phyloP scores from a whole-genome alignment of 37 sponge, comb jelly and placozoan genomes.

The Hormiphora californensis region DNA sequence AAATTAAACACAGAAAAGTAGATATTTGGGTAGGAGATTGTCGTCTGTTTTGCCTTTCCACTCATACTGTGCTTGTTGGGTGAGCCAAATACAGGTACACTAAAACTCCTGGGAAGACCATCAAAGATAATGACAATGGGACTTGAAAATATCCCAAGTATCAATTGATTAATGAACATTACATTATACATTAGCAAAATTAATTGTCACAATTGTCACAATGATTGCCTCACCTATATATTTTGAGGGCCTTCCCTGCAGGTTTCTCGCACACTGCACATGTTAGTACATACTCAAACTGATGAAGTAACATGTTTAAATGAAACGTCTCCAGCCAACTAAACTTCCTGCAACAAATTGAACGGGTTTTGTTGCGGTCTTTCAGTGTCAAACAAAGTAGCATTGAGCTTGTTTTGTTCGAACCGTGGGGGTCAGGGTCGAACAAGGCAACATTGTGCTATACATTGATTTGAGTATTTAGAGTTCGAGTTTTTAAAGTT shows the following conservation, averaged over 20 bases:
- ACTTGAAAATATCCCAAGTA: background rate
- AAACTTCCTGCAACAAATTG: conserved; percentile 15
- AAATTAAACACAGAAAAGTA: conserved; percentile 45
- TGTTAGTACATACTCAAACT: background rate
- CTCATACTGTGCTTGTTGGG: conserved; percentile 43
- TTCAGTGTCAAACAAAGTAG: background rate
- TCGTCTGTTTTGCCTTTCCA: conserved; percentile 6
- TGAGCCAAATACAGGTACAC: conserved; percentile 29
- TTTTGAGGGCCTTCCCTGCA: conserved; percentile 24
- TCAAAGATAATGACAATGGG: background rate
- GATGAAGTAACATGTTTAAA: conserved; percentile 43
- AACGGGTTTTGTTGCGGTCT: background rate
- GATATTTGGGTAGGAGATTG: conserved; percentile 34
- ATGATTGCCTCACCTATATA: background rate
- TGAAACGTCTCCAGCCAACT: conserved; percentile 44
- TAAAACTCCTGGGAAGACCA: conserved; percentile 22
- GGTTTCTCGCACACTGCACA: conserved; percentile 53
- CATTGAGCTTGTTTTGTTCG: background rate
- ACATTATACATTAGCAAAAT: no score
- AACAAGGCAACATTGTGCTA: background rate
- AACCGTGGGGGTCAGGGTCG: background rate
- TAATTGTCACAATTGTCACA: no score
- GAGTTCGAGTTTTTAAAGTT: no score
- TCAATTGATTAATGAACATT: background rate
- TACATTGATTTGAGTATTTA: no score